Conservation (phyloP, 2,113 vertebrate genomes). For the Bostrychus sinensis region DNA sequence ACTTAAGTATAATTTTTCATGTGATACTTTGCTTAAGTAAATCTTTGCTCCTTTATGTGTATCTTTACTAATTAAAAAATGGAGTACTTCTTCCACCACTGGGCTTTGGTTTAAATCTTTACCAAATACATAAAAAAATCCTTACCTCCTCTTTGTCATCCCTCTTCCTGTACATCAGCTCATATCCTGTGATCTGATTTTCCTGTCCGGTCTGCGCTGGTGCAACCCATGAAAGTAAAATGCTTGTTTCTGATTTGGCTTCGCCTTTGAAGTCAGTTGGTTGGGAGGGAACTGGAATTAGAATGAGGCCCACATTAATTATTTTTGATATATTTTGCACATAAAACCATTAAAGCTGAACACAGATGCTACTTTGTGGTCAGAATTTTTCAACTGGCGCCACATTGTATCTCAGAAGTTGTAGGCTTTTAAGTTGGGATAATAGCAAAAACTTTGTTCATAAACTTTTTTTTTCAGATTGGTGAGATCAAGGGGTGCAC, state of each 20-base stretch:
- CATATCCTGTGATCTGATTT: slow-evolving; percentile 93
- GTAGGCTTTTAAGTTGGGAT: background rate
- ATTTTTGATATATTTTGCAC: slow-evolving; percentile 12
- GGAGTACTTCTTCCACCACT: no score
- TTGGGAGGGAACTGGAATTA: slow-evolving; percentile 89
- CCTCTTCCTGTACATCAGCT: slow-evolving; percentile 94
- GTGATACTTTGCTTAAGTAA: no score
- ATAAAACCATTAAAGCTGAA: slow-evolving; percentile 10
- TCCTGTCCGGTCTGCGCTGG: slow-evolving; percentile 87
- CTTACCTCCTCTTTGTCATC: slow-evolving; percentile 93
- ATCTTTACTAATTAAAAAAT: no score
- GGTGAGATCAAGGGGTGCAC: slow-evolving; percentile 2
- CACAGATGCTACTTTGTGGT: slow-evolving; percentile 13
- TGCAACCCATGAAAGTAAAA: slow-evolving; percentile 94
- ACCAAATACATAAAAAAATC: background rate
- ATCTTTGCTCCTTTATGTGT: no score
- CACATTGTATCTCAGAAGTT: slow-evolving; percentile 9
- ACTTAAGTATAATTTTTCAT: no score
- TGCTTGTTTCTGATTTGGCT: slow-evolving; percentile 97
- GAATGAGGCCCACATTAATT: slow-evolving; percentile 31
- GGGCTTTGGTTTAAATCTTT: background rate
- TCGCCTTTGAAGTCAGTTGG: slow-evolving; percentile 96
- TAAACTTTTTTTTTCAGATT: background rate
- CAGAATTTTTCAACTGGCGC: slow-evolving; percentile 1
- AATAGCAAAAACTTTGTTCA: slow-evolving; percentile 10